Evolutionary conservation across 2,113 vertebrate genomes (phyloP), one percentile per base, ranked within the genome.

Genomic region (Rhabdomys dilectus): DNA sequence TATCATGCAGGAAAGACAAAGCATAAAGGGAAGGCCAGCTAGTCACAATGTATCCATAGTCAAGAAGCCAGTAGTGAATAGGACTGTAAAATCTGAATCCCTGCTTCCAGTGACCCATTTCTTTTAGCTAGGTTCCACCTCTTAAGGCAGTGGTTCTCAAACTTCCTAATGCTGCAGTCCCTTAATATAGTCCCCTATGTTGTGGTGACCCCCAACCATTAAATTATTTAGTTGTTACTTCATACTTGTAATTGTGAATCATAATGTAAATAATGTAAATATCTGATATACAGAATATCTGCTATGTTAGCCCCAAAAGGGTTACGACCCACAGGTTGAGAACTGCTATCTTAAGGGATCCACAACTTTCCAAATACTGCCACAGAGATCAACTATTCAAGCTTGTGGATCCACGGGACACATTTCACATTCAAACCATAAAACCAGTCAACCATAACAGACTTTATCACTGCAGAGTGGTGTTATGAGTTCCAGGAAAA

Each of bases 401-500:
- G 31, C 64, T 31, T 64, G 64, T n/a, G 42, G 17, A 22, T 48
- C 7, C 42, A 70, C n/a, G 45, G 85, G 13, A 34, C 19, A 53
- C 4, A 19, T 24, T 87, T 87, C 19, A 31, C 64, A 51, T 3
- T 51, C 22, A 24, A 70, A 88, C 10, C 85, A 70, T 13, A 31
- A 51, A 36, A 16, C 58, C 31, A 36, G 39, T 51, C 73, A 84
- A 58, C 24, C 85, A 39, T 21, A 12, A 5, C 51, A 19, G 11
- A 36, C 3, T 17, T 56, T 53, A 56, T 77, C 13, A 51, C 29
- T 72, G 12, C n/a, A 92, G 80, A 92, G 76, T 51, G 76, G 1
- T 78, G 22, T 45, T 87, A 15, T 68, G n/a, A 73, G 58, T 88
- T 94, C 56, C 75, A 89, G 66, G 93, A 77, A 76, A 56, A 94